These are phyloP conservation scores for Mergus octosetaceus DNA, from an alignment of 2,797 vertebrate species.

Conservation along the genomic window DNA sequence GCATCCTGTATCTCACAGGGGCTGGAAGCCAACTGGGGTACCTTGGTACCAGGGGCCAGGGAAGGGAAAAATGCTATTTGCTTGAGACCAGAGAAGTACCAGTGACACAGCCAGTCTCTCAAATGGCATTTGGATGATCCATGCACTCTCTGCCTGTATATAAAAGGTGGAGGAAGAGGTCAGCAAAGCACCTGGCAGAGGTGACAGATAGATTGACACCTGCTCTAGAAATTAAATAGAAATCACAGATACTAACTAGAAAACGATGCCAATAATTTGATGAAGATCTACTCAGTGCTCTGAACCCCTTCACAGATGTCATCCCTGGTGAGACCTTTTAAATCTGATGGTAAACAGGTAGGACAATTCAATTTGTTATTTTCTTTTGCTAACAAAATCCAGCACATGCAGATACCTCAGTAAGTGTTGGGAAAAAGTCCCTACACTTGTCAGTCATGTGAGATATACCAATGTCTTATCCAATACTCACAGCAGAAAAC, in stretches of 20 bases:
- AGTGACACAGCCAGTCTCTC: neutral
- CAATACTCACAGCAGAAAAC: neutral
- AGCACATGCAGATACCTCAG: neutral
- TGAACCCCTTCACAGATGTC: neutral
- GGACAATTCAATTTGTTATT: neutral
- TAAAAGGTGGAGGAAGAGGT: neutral
- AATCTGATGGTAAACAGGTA: neutral
- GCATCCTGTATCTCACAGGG: neutral
- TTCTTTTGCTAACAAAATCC: neutral
- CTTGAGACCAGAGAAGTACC: neutral
- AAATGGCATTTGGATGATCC: neutral
- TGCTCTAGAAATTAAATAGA: neutral
- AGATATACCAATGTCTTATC: neutral
- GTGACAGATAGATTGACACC: neutral
- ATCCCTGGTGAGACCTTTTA: neutral
- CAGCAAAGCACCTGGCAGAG: neutral
- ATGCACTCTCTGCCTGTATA: fast-evolving
- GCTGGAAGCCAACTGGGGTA: neutral
- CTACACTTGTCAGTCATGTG: neutral
- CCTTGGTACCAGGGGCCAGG: neutral
- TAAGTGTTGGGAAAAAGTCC: neutral
- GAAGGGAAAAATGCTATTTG: neutral
- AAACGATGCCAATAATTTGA: neutral
- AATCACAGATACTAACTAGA: neutral
- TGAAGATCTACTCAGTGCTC: neutral